These are phyloP conservation scores for Galleria mellonella DNA, from an alignment of 1,140 invertebrate genomes.

Conservation along the genomic window DNA sequence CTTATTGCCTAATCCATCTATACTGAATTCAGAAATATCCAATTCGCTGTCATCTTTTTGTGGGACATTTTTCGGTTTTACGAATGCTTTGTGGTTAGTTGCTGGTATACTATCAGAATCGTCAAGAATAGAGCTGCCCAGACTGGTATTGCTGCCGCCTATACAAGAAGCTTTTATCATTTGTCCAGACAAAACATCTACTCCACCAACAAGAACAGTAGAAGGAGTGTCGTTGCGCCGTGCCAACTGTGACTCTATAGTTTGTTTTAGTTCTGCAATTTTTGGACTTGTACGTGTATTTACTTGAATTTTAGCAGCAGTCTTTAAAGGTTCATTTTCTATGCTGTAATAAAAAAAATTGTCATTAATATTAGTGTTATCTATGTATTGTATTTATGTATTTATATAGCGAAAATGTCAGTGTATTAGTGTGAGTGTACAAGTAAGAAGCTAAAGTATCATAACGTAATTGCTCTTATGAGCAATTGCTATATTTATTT, in stretches of 20 bases:
- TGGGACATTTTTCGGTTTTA: constrained; percentile 35
- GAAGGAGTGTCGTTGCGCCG: constrained; percentile 49
- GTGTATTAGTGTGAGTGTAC: too few species aligned
- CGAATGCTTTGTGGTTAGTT: constrained; percentile 30
- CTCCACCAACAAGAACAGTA: constrained; percentile 39
- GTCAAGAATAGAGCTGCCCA: constrained; percentile 64
- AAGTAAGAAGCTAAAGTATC: too few species aligned
- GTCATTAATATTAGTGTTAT: not conserved
- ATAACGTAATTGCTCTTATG: too few species aligned
- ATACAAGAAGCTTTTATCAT: constrained; percentile 30
- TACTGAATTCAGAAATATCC: constrained; percentile 63
- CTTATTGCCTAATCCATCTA: constrained; percentile 46
- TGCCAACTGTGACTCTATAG: constrained; percentile 58
- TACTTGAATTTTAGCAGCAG: constrained; percentile 32
- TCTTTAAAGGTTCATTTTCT: constrained; percentile 44
- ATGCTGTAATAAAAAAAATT: constrained; percentile 35
- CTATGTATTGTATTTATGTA: too few species aligned
- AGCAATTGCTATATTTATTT: too few species aligned
- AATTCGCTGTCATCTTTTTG: constrained; percentile 63
- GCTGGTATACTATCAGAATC: constrained; percentile 43
- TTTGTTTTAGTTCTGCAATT: constrained; percentile 60
- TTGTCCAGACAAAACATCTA: constrained; percentile 37
- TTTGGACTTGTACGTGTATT: constrained; percentile 48
- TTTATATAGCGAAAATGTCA: too few species aligned
- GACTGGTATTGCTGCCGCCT: constrained; percentile 62